phyloP scores from a whole-genome alignment of 2,113 vertebrate genomes.

The Cheilinus undulatus region DNA sequence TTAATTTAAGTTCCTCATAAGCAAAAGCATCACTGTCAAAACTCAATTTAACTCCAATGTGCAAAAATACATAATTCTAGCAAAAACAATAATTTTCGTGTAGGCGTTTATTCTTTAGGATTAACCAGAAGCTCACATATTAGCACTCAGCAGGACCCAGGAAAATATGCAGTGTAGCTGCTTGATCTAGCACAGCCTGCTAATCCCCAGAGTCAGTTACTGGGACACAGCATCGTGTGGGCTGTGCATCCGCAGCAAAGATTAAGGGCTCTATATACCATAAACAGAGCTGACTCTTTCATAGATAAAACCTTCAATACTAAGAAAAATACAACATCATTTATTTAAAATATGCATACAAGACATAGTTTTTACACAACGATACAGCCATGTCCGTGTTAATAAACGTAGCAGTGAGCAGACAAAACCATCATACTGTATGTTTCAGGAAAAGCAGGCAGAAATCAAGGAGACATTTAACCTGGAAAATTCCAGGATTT shows the following conservation, averaged over 20 bases:
- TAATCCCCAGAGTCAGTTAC: constrained; percentile 74
- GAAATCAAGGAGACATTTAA: constrained; percentile 7
- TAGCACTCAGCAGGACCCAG: constrained; percentile 8
- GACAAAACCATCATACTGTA: neutral
- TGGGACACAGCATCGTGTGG: constrained; percentile 56
- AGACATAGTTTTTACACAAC: neutral
- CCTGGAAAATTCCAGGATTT: constrained; percentile 14
- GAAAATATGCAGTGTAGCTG: constrained; percentile 43
- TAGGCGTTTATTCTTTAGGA: neutral
- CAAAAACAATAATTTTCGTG: too few species aligned
- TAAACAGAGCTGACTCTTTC: constrained; percentile 45
- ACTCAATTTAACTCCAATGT: neutral
- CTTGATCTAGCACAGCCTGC: constrained; percentile 42
- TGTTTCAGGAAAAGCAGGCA: constrained; percentile 1
- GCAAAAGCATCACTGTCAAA: neutral
- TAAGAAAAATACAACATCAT: neutral
- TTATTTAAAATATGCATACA: neutral
- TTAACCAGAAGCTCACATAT: constrained; percentile 13
- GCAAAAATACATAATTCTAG: neutral
- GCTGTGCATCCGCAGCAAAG: constrained; percentile 62
- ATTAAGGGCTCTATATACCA: constrained; percentile 57
- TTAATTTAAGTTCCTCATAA: neutral
- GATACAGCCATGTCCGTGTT: too few species aligned
- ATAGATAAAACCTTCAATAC: constrained; percentile 26
- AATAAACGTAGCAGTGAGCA: too few species aligned